Evolutionary conservation across 2,113 vertebrate species (phyloP).

Genomic region (Mionectes macconnelli): DNA sequence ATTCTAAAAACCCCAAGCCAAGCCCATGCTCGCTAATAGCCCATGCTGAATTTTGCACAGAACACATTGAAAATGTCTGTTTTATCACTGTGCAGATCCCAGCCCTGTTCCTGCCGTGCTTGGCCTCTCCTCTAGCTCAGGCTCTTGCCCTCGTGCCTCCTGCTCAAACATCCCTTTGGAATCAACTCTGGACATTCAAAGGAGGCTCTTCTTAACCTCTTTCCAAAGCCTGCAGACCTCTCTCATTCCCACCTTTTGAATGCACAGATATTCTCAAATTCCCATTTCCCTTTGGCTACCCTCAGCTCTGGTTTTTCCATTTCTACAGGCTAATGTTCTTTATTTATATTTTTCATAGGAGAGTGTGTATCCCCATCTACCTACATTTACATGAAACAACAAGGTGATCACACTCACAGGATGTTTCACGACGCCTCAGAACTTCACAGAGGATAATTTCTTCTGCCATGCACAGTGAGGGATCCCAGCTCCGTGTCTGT

Average conservation of each 20-base stretch:
- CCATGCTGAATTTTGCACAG: neutral
- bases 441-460: neutral
- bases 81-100: neutral
- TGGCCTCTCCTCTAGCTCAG: constrained; percentile 6
- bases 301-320: constrained; percentile 4
- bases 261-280: neutral
- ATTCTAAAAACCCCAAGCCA: neutral
- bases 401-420: neutral
- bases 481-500: neutral
- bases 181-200: constrained; percentile 29
- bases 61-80: accelerated
- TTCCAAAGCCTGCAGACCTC: constrained; percentile 44
- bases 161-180: neutral
- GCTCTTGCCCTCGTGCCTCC: neutral
- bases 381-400: accelerated
- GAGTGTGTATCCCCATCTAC: neutral
- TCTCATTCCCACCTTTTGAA: constrained; percentile 20
- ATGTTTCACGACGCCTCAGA: accelerated
- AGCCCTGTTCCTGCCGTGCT: neutral
- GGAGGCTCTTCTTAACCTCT: constrained; percentile 24
- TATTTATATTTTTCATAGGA: neutral
- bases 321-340: neutral
- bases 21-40: neutral
- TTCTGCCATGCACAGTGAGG: neutral
- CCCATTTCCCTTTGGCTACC: neutral